Evolutionary conservation across 2,797 vertebrate species (phyloP).

Genomic region (Glyptemys insculpta): DNA sequence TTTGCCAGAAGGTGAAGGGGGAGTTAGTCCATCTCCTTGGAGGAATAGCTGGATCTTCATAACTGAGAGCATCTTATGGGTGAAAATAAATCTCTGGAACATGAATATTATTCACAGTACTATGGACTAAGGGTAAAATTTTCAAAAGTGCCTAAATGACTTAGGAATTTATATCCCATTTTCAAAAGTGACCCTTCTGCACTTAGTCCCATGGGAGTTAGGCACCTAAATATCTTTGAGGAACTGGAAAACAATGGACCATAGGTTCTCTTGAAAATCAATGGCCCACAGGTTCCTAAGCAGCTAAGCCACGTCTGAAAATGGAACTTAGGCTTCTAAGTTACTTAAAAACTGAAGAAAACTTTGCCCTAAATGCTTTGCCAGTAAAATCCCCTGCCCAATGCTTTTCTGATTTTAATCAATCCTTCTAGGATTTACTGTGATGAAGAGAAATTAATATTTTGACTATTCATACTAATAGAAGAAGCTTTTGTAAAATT

Average conservation of each 20-base stretch:
- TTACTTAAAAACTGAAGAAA: background rate
- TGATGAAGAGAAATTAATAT: background rate
- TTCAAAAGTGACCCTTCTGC: background rate
- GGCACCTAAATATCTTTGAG: background rate
- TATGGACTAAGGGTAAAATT: background rate
- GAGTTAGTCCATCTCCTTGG: fast-evolving
- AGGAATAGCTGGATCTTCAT: background rate
- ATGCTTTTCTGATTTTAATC: conserved; percentile 1
- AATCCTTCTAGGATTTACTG: background rate
- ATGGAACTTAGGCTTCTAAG: background rate
- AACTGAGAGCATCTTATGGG: background rate
- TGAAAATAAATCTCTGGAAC: background rate
- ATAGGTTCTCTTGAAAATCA: background rate
- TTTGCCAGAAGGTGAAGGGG: fast-evolving
- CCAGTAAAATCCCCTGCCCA: background rate
- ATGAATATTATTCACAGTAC: background rate
- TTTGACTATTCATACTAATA: conserved; percentile 1
- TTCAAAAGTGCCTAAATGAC: background rate
- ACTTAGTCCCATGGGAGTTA: background rate
- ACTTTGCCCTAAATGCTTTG: background rate
- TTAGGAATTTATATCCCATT: background rate
- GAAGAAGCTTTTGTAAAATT: background rate
- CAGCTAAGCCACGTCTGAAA: background rate
- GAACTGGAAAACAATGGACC: background rate
- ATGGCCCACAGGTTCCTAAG: background rate